phyloP scores from a whole-genome alignment of 2,113 vertebrate species.

The Ictalurus punctatus region DNA sequence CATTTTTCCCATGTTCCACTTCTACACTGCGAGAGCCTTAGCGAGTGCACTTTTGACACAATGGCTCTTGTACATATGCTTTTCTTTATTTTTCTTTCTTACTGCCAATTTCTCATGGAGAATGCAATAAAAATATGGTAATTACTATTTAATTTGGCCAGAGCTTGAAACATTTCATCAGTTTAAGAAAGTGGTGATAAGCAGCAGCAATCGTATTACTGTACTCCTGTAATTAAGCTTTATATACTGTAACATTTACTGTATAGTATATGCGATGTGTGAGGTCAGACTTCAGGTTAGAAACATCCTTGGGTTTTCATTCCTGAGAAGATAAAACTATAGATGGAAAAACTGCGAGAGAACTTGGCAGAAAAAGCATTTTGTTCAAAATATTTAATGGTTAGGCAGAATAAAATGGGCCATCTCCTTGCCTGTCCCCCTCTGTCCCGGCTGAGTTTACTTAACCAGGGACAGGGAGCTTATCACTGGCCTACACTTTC shows the following conservation, averaged over 20 bases:
- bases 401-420: slow-evolving; percentile 50
- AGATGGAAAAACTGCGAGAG: not conserved
- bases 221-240: not conserved
- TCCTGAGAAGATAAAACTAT: not conserved
- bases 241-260: not conserved
- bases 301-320: not conserved
- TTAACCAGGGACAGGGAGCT: slow-evolving; percentile 58
- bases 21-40: not conserved
- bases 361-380: not conserved
- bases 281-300: not conserved
- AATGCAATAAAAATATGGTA: not conserved
- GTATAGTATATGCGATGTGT: not conserved
- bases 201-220: not conserved
- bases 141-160: slow-evolving; percentile 24
- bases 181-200: not conserved
- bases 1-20: not conserved
- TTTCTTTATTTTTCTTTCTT: slow-evolving; percentile 17
- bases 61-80: not conserved
- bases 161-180: not conserved
- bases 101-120: not conserved
- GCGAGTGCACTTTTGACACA: not conserved
- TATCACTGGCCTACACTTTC: slow-evolving; percentile 62
- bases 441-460: slow-evolving; percentile 50
- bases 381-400: slow-evolving; percentile 39
- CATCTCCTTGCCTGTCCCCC: slow-evolving; percentile 47